Base-by-base conservation (phyloP, 1,140 invertebrate genomes). In the Trichoplusia ni region DNA sequence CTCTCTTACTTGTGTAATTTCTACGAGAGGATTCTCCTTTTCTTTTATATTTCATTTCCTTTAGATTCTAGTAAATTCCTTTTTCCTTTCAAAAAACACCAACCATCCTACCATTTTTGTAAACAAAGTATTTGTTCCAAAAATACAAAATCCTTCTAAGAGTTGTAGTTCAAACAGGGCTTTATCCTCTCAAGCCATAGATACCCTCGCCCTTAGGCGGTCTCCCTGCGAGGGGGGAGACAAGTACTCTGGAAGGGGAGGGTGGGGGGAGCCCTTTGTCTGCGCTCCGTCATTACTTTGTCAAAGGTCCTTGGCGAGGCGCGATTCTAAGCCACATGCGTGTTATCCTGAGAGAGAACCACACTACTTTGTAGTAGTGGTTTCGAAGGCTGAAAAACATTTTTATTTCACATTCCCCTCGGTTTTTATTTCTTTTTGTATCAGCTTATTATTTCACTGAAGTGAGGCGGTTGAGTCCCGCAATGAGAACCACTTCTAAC, bases 271-370 rank as follows among this genome's bases (percentile, higher is more conserved):
- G 44, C 47, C 54, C 75, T 81, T 83, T 85, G 77, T 85, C 79
- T 81, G 38, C 65, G 58, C 69, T 49, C 62, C 82, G 77, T 83
- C 82, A 83, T 82, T 83, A 85, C 82, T 85, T 85, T 82, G 82
- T 83, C 82, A 85, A 80, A 85, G 81, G 82, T 83, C 81, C 81
- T 81, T 71, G 61, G 67, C 58, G 63, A 71, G 72, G 67, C 71
- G 77, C 69, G 73, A 78, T 71, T 74, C 69, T 64, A 53, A 46
- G 49, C 47, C 59, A 49, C 69, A 65, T 49, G 64, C 64, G 66
- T 74, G 69, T 51, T 64, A 56, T 69, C 64, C 67, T 51, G 60
- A 46, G 49, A 25, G 18, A 33, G 47, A 18, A 67, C 38, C 29
- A 27, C 63, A 27, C 63, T 53, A 58, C 63, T 70, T 64, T 66